Conservation (phyloP, 1,140 invertebrate species). For the Dufourea novaeangliae region DNA sequence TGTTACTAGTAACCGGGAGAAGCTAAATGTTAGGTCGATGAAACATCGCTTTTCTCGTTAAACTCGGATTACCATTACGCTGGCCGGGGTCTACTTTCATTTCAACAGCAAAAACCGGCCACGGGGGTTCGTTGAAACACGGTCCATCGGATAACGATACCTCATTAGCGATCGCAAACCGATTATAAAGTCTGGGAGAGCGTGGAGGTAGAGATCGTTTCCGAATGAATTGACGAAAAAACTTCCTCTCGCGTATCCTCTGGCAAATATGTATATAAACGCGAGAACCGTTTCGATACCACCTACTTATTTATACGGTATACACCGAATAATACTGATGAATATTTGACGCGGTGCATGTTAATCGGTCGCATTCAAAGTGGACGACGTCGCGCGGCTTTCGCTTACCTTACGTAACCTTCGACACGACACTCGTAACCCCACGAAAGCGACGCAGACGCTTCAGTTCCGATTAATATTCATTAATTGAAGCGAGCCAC, state of each 20-base stretch:
- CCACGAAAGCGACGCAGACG: background rate
- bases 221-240: background rate
- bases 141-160: background rate
- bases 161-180: slow-evolving; percentile 4
- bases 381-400: too few relatives aligned
- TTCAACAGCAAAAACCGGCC: background rate
- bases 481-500: slow-evolving; percentile 7
- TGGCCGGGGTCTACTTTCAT: background rate
- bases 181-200: background rate
- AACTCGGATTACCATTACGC: slow-evolving; percentile 20
- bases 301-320: background rate
- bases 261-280: background rate
- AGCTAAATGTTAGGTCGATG: background rate
- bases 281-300: background rate
- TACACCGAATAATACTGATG: background rate
- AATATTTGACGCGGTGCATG: background rate
- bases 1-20: background rate
- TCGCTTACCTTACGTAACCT: background rate
- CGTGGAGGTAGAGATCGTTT: background rate
- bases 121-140: background rate
- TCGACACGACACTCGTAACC: background rate
- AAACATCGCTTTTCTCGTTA: slow-evolving; percentile 20
- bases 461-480: slow-evolving; percentile 28
- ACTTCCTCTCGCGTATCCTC: background rate
- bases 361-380: background rate